These are phyloP conservation scores for Diploptera punctata DNA, from an alignment of 2,888 invertebrate genomes.

Conservation along the genomic window DNA sequence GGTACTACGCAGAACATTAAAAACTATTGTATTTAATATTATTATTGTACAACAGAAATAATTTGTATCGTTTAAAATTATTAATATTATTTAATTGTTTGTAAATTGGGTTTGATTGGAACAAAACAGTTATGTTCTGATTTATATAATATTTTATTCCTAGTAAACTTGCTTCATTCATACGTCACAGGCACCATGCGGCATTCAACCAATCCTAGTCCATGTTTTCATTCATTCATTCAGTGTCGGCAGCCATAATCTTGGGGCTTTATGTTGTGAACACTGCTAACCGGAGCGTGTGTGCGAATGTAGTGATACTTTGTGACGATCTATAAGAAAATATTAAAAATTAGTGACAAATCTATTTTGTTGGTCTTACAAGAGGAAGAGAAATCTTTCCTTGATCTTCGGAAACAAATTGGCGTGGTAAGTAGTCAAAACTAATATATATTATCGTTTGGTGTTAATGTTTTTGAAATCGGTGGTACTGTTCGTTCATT, in stretches of 20 bases:
- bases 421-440: constrained; percentile 4
- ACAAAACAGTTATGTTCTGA: too few species aligned
- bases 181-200: constrained; percentile 40
- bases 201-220: constrained; percentile 37
- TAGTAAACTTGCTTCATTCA: constrained; percentile 3
- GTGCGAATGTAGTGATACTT: constrained; percentile 31
- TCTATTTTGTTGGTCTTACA: not conserved
- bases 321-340: not conserved
- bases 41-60: too few species aligned
- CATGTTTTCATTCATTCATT: constrained; percentile 43
- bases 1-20: not conserved
- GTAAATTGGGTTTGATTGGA: too few species aligned
- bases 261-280: constrained; percentile 39
- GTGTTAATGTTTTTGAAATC: not conserved
- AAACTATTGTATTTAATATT: not conserved
- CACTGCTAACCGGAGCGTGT: constrained; percentile 33
- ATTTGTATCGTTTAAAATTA: too few species aligned
- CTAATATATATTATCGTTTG: not conserved
- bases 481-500: too few species aligned
- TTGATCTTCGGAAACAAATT: not conserved
- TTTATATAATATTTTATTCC: too few species aligned
- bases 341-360: not conserved
- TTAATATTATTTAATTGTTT: too few species aligned
- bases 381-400: not conserved
- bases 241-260: constrained; percentile 43